Conservation (phyloP, 2,888 invertebrate genomes). For the Melikaiella ostensackeni region DNA sequence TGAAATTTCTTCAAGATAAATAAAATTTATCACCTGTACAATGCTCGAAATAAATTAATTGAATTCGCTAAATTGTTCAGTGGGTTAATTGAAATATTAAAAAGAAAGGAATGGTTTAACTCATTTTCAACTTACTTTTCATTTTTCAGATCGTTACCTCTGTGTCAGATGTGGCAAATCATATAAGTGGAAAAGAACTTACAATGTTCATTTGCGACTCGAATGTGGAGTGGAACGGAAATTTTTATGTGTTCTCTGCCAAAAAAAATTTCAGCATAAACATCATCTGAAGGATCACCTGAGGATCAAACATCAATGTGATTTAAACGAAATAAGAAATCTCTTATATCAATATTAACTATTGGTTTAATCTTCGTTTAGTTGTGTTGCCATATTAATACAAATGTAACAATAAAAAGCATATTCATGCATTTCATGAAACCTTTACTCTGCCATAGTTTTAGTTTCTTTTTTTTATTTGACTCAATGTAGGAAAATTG, state of each 20-base stretch:
- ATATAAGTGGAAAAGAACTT: conserved; percentile 71
- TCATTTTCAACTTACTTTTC: too few species aligned
- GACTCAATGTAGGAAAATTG: too few species aligned
- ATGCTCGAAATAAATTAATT: too few species aligned
- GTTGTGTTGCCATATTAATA: neutral
- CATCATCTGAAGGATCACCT: conserved; percentile 67
- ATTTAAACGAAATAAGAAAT: neutral
- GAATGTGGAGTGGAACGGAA: conserved; percentile 72
- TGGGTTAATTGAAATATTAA: too few species aligned
- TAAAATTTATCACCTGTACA: too few species aligned
- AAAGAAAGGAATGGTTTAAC: too few species aligned
- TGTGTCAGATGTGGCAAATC: conserved; percentile 70
- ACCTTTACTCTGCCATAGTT: too few species aligned
- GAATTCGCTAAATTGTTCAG: too few species aligned
- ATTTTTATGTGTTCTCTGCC: conserved; percentile 71
- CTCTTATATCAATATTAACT: neutral
- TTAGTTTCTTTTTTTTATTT: too few species aligned
- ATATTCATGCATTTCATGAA: too few species aligned
- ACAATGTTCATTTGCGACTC: conserved; percentile 67
- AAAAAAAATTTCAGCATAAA: conserved; percentile 69
- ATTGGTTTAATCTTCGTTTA: neutral
- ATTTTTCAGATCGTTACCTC: conserved; percentile 53
- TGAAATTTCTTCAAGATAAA: too few species aligned
- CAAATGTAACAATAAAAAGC: neutral
- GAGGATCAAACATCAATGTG: conserved; percentile 44